Evolutionary conservation across 2,888 invertebrate genomes (phyloP).

Genomic region (Callosobruchus maculatus): DNA sequence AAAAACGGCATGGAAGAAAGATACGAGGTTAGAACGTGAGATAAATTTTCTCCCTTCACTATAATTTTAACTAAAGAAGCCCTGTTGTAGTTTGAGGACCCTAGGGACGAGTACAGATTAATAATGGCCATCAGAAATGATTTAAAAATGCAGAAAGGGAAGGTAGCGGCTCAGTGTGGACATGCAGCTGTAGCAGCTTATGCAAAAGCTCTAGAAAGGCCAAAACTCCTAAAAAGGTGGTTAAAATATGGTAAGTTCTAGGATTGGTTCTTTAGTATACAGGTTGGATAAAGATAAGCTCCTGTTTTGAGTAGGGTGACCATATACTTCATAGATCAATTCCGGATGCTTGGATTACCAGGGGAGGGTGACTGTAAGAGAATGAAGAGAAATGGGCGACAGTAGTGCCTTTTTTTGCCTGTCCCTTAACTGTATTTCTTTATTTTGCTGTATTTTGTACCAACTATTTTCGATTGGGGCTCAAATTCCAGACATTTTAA

Average conservation of each 20-base stretch:
- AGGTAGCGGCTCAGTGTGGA: constrained; percentile 91
- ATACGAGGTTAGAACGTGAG: constrained; percentile 36
- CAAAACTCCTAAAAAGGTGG: constrained; percentile 61
- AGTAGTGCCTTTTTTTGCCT: no score
- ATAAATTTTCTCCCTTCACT: neutral
- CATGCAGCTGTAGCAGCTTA: constrained; percentile 90
- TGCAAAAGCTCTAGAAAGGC: constrained; percentile 64
- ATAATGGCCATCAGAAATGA: constrained; percentile 85
- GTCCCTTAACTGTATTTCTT: no score
- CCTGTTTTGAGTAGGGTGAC: no score
- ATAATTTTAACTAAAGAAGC: neutral
- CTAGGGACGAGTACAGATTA: constrained; percentile 67
- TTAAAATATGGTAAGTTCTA: constrained; percentile 31
- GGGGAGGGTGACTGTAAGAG: no score
- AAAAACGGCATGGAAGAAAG: constrained; percentile 39
- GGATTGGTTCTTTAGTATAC: neutral
- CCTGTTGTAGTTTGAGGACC: constrained; percentile 36
- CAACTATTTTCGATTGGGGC: no score
- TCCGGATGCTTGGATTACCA: no score
- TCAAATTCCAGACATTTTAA: no score
- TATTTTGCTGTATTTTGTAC: no score
- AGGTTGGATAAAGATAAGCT: neutral
- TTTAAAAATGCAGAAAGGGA: constrained; percentile 92
- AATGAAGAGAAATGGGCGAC: no score
- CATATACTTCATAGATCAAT: no score